phyloP scores from a whole-genome alignment of 2,113 vertebrate species.

The Euleptes europaea region DNA sequence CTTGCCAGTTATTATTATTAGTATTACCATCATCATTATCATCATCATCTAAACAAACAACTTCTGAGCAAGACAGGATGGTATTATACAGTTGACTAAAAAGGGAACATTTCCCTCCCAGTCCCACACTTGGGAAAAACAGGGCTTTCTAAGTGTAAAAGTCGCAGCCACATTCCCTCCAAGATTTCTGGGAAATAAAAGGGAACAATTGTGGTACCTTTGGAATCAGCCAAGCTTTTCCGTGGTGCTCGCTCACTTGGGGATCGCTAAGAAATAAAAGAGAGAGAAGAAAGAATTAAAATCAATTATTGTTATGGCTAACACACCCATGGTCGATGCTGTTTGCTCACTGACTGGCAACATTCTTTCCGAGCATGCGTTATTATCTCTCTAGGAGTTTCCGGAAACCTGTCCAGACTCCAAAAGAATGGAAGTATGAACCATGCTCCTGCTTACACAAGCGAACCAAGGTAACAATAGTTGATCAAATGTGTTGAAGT shows the following conservation, averaged over 20 bases:
- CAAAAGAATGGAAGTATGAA: not conserved
- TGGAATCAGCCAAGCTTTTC: slow-evolving; percentile 66
- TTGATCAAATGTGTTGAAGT: not conserved
- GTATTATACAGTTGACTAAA: not conserved
- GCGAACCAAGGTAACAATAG: not conserved
- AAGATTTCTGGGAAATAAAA: not conserved
- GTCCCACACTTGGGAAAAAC: not conserved
- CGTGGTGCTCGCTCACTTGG: slow-evolving; percentile 23
- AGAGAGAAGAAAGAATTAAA: slow-evolving; percentile 59
- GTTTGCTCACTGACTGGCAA: slow-evolving; percentile 10
- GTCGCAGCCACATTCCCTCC: not conserved
- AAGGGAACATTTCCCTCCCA: not conserved
- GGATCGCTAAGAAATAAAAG: slow-evolving; percentile 62
- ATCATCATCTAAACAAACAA: not conserved
- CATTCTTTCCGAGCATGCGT: fast-evolving
- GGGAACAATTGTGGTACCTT: slow-evolving; percentile 60
- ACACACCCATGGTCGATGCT: slow-evolving; percentile 6
- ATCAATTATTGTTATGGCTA: slow-evolving; percentile 26
- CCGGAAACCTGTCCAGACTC: not conserved
- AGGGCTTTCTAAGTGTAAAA: not conserved
- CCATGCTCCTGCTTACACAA: not conserved
- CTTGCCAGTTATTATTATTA: not conserved
- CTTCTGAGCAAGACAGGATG: not conserved
- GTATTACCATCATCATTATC: no score
- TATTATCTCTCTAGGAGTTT: fast-evolving